phyloP scores from a whole-genome alignment of 2,797 vertebrate species.

The Lepidocolaptes lacrymiger region DNA sequence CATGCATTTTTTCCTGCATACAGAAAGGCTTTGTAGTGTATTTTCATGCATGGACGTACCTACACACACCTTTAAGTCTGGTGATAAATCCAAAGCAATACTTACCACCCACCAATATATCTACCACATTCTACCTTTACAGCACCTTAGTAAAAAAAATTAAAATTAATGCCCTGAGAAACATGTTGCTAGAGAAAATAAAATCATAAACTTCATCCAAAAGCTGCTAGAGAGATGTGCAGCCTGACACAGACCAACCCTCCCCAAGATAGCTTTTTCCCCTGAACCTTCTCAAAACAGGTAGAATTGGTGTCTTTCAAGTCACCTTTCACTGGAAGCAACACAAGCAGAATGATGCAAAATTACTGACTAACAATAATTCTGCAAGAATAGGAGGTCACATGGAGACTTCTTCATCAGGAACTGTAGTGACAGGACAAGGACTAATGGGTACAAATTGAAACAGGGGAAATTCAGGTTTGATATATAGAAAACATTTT shows the following conservation, averaged over 20 bases:
- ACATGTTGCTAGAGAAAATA: background rate
- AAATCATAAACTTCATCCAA: background rate
- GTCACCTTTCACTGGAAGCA: background rate
- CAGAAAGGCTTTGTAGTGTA: background rate
- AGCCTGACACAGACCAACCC: accelerated
- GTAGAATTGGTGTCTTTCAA: background rate
- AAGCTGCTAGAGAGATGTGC: background rate
- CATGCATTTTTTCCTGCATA: background rate
- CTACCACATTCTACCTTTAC: background rate
- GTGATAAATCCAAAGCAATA: background rate
- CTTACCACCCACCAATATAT: background rate
- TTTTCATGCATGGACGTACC: background rate
- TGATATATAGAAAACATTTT: background rate
- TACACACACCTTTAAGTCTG: background rate
- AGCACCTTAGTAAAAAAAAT: background rate
- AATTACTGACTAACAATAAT: background rate
- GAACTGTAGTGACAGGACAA: background rate
- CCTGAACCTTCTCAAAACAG: background rate
- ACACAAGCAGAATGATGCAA: background rate
- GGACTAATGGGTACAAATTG: background rate
- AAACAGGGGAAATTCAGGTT: background rate
- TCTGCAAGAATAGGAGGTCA: background rate
- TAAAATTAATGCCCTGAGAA: background rate
- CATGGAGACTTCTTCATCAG: background rate
- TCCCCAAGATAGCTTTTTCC: too few species aligned